Base-by-base conservation (phyloP, 2,113 vertebrate species). In the Atherinomorus stipes region DNA sequence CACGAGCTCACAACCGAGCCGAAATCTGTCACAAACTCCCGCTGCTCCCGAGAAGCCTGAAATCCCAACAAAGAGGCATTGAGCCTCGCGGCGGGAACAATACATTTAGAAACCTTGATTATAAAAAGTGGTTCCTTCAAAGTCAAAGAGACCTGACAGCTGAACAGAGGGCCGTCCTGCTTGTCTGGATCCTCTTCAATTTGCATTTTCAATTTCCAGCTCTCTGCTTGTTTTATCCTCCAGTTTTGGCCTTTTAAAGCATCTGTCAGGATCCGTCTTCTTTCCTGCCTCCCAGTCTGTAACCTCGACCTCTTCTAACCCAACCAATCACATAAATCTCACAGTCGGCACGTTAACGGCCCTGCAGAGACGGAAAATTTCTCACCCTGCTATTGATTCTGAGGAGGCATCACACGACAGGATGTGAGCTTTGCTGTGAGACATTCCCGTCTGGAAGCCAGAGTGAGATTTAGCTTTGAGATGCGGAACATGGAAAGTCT, bases 151-250 rank as follows among this genome's bases (percentile, higher is more conserved):
- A 11, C 44, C 18, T 34, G 61, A 66, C 61, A 57, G 59, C 42
- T 4, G 15, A 50, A 31, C 72, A 18, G 3, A 63, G 9, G 31
- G 0, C 11, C 7, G 8, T 64, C 57, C 6, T 1, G 34, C 0
- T 51, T 49, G 26, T 12, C 7, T 57, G 31, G 23, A n/a, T 49
- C 60, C 6, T 16, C 56, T 5, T 23, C 7, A 38, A 64, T 80
- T 80, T 74, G 64, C 75, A 77, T 77, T 76, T 76, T 70, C 56
- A 47, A 63, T 75, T 52, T 76, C 47, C 38, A 56, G 45, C 67
- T 57, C 22, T 73, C 47, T 16, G 19, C 37, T 72, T 50, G 42
- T 66, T 65, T 62, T 31, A 42, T 59, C 50, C 62, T 44, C 2
- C 34, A 13, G 31, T 18, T 34, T 66, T 38, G 31, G 21, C 56